Percentiles rank a stretch among this genome's conserved stretches.
These are phyloP conservation scores for Lasioglossum figueresi DNA, from an alignment of 2,888 invertebrate genomes.

Conservation along the genomic window DNA sequence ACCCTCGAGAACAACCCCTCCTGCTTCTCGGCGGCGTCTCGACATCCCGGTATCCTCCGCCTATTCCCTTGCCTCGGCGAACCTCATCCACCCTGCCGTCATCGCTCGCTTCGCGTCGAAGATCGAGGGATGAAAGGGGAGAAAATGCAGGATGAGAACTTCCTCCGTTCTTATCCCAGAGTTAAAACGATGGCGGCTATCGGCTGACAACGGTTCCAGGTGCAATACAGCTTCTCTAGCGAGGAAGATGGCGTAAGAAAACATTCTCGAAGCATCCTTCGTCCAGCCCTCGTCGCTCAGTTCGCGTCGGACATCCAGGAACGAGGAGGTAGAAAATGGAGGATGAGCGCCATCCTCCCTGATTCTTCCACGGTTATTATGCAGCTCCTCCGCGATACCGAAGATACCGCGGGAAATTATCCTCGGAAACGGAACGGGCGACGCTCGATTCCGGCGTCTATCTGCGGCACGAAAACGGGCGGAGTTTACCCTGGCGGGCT, in stretches of 20 bases:
- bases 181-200: background rate
- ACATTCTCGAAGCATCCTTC: background rate
- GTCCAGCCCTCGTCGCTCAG: background rate
- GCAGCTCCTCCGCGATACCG: background rate
- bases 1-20: constrained; percentile 67
- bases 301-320: background rate
- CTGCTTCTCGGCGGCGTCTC: constrained; percentile 63
- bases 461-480: constrained; percentile 15
- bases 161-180: background rate
- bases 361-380: background rate
- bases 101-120: constrained; percentile 26
- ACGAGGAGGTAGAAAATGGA: background rate
- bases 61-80: constrained; percentile 56
- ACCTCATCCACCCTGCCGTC: constrained; percentile 31
- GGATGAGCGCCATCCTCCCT: background rate
- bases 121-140: constrained; percentile 32
- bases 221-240: background rate
- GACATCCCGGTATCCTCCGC: constrained; percentile 68
- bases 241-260: constrained; percentile 5
- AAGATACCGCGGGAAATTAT: background rate
- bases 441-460: background rate
- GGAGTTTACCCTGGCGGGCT: constrained; percentile 26
- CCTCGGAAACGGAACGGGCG: constrained; percentile 15
- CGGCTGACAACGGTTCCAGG: background rate
- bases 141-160: constrained; percentile 56